These are phyloP conservation scores for Orientallactaga bullata DNA, from an alignment of 2,113 vertebrate genomes.

Conservation along the genomic window DNA sequence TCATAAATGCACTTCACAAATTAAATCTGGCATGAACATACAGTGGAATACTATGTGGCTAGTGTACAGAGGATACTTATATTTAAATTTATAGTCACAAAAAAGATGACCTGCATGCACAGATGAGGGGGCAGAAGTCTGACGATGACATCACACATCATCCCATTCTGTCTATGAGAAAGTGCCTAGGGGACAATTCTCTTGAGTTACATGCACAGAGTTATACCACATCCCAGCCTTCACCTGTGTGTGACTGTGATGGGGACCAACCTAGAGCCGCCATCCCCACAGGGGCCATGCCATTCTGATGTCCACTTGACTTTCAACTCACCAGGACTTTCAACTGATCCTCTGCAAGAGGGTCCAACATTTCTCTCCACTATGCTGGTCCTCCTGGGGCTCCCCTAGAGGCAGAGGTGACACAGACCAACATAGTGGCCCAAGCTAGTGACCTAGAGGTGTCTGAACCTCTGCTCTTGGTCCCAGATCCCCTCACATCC, in stretches of 20 bases:
- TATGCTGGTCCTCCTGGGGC: background rate
- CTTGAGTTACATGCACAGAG: no score
- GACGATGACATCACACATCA: fast-evolving
- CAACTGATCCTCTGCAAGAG: background rate
- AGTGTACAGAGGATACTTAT: background rate
- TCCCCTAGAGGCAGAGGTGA: background rate
- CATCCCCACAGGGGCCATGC: background rate
- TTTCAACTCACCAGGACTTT: background rate
- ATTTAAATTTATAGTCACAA: background rate
- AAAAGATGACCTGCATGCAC: background rate
- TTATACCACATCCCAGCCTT: fast-evolving
- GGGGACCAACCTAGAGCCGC: background rate
- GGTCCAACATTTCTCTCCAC: background rate
- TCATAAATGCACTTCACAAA: background rate
- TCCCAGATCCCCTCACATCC: background rate
- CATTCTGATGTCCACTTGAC: background rate
- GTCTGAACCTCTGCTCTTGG: background rate
- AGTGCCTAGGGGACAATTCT: background rate
- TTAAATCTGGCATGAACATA: background rate
- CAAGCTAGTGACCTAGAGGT: background rate
- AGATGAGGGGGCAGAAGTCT: background rate
- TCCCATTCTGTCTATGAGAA: fast-evolving
- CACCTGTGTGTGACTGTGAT: no score
- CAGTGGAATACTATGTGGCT: background rate
- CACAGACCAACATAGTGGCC: background rate